phyloP scores from a whole-genome alignment of 2,888 invertebrate species.

The Panopea generosa region DNA sequence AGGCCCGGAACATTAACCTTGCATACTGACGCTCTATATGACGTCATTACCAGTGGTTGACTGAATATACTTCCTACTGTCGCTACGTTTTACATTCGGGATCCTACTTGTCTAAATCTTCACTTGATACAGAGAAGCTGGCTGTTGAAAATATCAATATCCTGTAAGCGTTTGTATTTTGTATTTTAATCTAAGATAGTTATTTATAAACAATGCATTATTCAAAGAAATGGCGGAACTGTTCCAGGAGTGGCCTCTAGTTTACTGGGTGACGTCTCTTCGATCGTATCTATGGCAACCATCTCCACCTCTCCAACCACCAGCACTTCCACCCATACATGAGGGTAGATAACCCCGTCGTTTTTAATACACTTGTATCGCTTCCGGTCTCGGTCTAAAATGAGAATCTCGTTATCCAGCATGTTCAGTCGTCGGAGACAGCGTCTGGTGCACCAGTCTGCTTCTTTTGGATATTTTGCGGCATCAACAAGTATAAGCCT shows the following conservation, averaged over 20 bases:
- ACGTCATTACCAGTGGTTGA: too few relatives aligned
- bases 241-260: conserved; percentile 50
- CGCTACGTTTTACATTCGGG: too few relatives aligned
- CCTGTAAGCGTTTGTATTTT: too few relatives aligned
- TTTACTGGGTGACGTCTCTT: conserved; percentile 40
- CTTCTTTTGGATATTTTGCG: conserved; percentile 33
- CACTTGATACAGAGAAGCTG: too few relatives aligned
- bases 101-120: too few relatives aligned
- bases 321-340: conserved; percentile 52
- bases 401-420: conserved; percentile 46
- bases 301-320: conserved; percentile 50
- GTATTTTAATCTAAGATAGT: too few relatives aligned
- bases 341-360: conserved; percentile 41
- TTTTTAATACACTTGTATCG: conserved; percentile 42
- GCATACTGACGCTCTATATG: too few relatives aligned
- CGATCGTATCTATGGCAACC: conserved; percentile 49
- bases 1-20: too few relatives aligned
- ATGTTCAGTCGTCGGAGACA: conserved; percentile 51
- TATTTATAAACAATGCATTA: too few relatives aligned
- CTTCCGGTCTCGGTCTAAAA: conserved; percentile 33
- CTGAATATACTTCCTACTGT: too few relatives aligned
- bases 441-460: conserved; percentile 47
- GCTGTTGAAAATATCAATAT: too few relatives aligned
- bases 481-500: conserved; percentile 53
- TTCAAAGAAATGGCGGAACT: conserved; percentile 31